Evolutionary conservation across 2,888 invertebrate species (phyloP), one percentile per base, ranked within the genome.

Genomic region (Netelia virgata): DNA sequence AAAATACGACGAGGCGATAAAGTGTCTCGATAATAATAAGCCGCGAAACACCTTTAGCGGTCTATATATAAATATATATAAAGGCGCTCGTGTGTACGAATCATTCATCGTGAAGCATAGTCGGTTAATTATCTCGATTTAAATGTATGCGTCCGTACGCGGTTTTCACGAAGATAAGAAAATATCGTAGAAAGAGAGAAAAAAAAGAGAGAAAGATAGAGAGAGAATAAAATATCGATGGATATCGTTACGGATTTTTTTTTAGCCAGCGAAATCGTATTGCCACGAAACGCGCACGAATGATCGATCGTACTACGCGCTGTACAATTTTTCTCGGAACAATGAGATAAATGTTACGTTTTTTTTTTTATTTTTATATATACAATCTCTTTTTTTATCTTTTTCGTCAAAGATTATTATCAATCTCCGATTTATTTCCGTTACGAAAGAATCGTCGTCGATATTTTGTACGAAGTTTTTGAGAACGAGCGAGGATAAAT

Each of bases 261-360:
- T 78, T 78, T 63, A 78, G 55, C 78, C 43, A 53, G 10, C 9
- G 23, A 78, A 78, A 16, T 43, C 53, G 55, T 18, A 63, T 63
- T 53, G 23, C 28, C 28, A 28, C 28, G 6, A 70, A 78, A 61
- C n/a, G 20, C 9, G 41, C 16, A 59, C 53, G n/a, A 78, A 55
- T 78, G 63, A 78, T 78, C 78, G 78, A 70, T 78, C 55, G 41
- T 70, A 63, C 69, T 70, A 63, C 53, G 63, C 61, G 61, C 10
- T 63, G 18, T 53, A 75, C 53, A 8, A 16, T 53, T 61, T 28
- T 53, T 61, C 80, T 61, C 68, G 16, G 55, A 64, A 75, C 43
- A 9, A 28, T 28, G 9, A 3, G 53, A 69, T 55, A 23, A 53
- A n/a, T n/a, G n/a, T n/a, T n/a, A n/a, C n/a, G n/a, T n/a, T 14